phyloP scores from a whole-genome alignment of 2,888 invertebrate species.

The Rhabditoides inermis region DNA sequence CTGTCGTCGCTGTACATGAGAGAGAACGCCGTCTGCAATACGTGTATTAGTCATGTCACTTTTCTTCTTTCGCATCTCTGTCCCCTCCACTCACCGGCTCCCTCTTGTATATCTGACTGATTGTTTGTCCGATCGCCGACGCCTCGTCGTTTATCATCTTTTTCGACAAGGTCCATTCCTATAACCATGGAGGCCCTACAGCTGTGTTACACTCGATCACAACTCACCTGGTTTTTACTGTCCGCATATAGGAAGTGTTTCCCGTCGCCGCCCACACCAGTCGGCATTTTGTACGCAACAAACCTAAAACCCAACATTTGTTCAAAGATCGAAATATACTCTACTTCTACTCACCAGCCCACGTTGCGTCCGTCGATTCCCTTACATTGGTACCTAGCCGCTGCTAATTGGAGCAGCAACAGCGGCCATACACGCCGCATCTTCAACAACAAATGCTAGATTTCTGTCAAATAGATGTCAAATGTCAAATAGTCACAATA shows the following conservation, averaged over 20 bases:
- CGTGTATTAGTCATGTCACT: background rate
- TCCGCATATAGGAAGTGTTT: constrained; percentile 29
- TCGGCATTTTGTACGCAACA: constrained; percentile 37
- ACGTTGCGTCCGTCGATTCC: constrained; percentile 5
- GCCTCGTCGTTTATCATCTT: constrained; percentile 18
- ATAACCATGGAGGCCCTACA: too few species aligned
- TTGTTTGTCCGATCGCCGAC: constrained; percentile 25
- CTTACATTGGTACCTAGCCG: constrained; percentile 4
- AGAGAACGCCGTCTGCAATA: constrained; percentile 17
- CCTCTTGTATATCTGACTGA: constrained; percentile 18
- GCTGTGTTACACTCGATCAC: too few species aligned
- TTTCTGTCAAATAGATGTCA: too few species aligned
- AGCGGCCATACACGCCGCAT: too few species aligned
- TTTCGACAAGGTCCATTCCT: constrained; percentile 10
- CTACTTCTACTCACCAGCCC: constrained; percentile 7
- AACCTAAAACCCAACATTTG: constrained; percentile 37
- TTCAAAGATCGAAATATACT: background rate
- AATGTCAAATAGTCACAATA: too few species aligned
- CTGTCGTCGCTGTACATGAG: constrained; percentile 33
- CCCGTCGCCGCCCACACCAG: constrained; percentile 11
- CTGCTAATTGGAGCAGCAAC: too few species aligned
- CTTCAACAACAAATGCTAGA: too few species aligned
- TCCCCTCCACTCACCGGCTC: constrained; percentile 9
- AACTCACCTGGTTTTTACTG: constrained; percentile 16
- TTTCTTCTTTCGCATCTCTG: background rate